Evolutionary conservation across 2,113 vertebrate species (phyloP), one percentile per base, ranked within the genome.

Genomic region (Oxyruncus cristatus): DNA sequence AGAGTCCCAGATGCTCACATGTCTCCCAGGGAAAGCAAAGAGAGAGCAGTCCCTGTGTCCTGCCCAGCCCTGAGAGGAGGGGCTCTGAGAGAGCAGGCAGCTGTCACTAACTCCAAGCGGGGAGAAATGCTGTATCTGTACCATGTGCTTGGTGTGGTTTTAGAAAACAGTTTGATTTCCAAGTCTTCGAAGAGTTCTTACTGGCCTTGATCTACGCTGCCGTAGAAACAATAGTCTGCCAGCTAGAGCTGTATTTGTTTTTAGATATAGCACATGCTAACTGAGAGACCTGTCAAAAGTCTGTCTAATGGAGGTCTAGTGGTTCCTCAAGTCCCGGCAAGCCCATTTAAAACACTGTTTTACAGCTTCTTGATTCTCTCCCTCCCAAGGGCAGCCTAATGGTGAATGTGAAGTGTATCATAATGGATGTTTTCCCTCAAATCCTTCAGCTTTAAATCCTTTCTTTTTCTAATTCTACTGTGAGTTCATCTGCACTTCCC

Each of bases 401-500:
- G 61, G 85, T 77, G 66, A 93, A 92, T 86, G 79, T 79, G 81
- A 55, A 72, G 8, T 85, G 67, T 94, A 85, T 72, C 82, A 78
- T 76, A 88, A 78, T 89, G 79, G 95, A 56, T 50, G 70, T 71
- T 83, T 80, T 79, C 73, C 76, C 49, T 91, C 92, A 94, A 89
- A 92, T 91, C 77, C 65, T 94, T 87, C 88, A 72, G 80, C 88
- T 81, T 95, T 92, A 92, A 95, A 92, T 89, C 91, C 65, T 92
- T 92, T 86, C 55, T 92, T 90, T 85, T 93, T 93, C 83, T 95
- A 93, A 93, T 79, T 94, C 92, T 85, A 28, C 18, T 58, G 56
- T 68, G 92, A 85, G 52, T 91, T 95, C 89, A 72, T 85, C 88
- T 92, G 75, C 30, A 11, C 71, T 88, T 81, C 66, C 70, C 61